Conservation (phyloP, 2,888 invertebrate species). For the Macaria notata region DNA sequence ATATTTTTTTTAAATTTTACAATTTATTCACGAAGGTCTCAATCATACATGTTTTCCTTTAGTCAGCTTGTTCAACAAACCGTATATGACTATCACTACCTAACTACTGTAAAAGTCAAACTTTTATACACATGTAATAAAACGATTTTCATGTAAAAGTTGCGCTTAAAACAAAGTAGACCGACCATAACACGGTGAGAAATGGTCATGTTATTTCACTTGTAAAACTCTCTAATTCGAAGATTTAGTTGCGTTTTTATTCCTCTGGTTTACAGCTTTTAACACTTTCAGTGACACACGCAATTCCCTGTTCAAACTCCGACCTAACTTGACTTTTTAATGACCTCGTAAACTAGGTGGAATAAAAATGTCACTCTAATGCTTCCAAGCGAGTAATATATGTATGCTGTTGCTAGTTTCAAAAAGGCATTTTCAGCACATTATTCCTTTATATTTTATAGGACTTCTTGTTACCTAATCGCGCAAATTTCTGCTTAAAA, state of each 20-base stretch:
- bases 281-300: conserved; percentile 41
- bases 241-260: background rate
- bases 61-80: conserved; percentile 62
- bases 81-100: conserved; percentile 38
- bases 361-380: too few species aligned
- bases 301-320: background rate
- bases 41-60: conserved; percentile 35
- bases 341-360: too few species aligned
- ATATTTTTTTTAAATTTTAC: too few species aligned
- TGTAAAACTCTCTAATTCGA: conserved; percentile 3
- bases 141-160: conserved; percentile 37
- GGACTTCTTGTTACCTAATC: too few species aligned
- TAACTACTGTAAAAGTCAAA: conserved; percentile 54
- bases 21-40: too few species aligned
- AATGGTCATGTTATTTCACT: conserved; percentile 10
- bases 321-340: too few species aligned
- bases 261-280: conserved; percentile 40
- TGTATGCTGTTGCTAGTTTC: too few species aligned
- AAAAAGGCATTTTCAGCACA: too few species aligned
- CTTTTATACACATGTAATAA: conserved; percentile 48
- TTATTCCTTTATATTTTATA: too few species aligned
- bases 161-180: conserved; percentile 24
- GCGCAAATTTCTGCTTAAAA: too few species aligned
- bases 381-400: too few species aligned
- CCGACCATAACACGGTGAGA: conserved; percentile 6